Percentiles rank a stretch among this genome's conserved stretches.
Evolutionary conservation across 2,797 vertebrate genomes (phyloP).

Genomic region (Chiroxiphia lanceolata): DNA sequence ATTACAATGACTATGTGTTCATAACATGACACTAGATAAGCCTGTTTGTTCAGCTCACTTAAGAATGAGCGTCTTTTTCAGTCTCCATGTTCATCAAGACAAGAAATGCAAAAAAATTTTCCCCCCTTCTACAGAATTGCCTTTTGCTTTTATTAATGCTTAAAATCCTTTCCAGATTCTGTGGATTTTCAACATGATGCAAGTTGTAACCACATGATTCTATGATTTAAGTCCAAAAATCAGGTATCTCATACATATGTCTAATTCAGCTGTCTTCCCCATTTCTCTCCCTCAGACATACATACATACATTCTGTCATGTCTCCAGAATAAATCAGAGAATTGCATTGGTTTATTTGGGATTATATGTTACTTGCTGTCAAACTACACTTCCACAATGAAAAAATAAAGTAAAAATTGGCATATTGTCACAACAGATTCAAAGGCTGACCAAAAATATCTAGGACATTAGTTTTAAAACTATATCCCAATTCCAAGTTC

Average conservation of each 20-base stretch:
- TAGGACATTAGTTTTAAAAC: not conserved
- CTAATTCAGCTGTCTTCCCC: not conserved
- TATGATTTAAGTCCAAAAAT: not conserved
- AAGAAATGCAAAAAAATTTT: not conserved
- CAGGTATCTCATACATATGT: not conserved
- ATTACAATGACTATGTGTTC: not conserved
- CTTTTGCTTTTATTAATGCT: not conserved
- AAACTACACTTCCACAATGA: not conserved
- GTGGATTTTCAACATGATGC: not conserved
- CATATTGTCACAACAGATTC: not conserved
- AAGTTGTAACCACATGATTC: not conserved
- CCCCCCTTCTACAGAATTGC: not conserved
- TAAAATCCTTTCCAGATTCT: not conserved
- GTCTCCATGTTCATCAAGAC: not conserved
- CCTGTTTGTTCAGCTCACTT: not conserved
- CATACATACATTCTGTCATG: accelerated
- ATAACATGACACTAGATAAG: not conserved
- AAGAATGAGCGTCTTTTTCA: not conserved
- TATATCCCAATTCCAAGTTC: not conserved
- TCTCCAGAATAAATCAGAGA: not conserved
- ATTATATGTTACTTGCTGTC: not conserved
- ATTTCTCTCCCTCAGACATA: not conserved
- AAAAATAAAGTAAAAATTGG: not conserved
- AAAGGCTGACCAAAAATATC: not conserved
- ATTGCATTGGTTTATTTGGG: not conserved